Percentiles rank a stretch among this genome's conserved stretches.
phyloP scores from a whole-genome alignment of 2,113 vertebrate species.

The Terrapene triunguis region DNA sequence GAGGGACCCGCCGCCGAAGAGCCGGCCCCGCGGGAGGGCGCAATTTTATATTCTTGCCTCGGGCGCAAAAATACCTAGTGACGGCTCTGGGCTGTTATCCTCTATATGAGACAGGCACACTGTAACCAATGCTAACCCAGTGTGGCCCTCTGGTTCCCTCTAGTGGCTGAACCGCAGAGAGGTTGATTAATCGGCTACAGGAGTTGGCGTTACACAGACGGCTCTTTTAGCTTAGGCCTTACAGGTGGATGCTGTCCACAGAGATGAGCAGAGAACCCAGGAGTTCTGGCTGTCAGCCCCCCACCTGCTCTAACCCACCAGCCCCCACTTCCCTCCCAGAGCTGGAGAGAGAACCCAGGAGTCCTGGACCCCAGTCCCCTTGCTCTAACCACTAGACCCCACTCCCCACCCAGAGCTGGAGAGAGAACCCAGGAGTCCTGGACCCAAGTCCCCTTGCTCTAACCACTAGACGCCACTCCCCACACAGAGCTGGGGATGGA shows the following conservation, averaged over 20 bases:
- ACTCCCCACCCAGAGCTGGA: neutral
- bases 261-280: no score
- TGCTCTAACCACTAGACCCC: neutral
- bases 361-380: no score
- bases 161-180: neutral
- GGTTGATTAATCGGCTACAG: neutral
- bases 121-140: neutral
- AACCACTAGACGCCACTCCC: neutral
- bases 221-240: neutral
- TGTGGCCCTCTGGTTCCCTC: neutral
- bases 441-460: neutral
- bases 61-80: no score
- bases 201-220: no score
- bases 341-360: no score
- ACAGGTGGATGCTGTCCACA: neutral
- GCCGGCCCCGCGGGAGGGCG: no score
- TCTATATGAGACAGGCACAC: neutral
- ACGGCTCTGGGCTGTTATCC: neutral
- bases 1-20: no score
- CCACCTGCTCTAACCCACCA: no score
- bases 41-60: no score
- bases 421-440: no score
- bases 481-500: fast-evolving
- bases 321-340: no score
- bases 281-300: no score